A percentile compares a stretch with the other conserved stretches of the same genome.
Evolutionary conservation across 2,113 vertebrate species (phyloP).

Genomic region (Hystrix cristata): DNA sequence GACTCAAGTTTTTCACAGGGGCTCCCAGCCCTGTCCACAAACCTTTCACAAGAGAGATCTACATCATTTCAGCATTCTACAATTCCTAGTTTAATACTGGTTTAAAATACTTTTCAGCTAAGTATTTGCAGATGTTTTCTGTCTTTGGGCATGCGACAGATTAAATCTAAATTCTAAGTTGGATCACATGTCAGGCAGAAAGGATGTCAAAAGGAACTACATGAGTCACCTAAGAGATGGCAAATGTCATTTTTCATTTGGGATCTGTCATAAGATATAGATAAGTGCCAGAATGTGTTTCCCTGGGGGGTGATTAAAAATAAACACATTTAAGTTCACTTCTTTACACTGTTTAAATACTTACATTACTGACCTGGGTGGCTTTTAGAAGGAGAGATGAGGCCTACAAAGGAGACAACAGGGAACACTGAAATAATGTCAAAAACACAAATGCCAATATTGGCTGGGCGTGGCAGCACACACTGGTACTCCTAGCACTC

Average conservation of each 20-base stretch:
- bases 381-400: not conserved
- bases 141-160: not conserved
- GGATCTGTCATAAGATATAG: not conserved
- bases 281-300: not conserved
- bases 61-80: not conserved
- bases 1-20: not conserved
- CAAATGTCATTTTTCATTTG: not conserved
- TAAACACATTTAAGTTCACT: not conserved
- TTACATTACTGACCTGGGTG: not conserved
- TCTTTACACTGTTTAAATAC: not conserved
- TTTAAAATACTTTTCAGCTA: not conserved
- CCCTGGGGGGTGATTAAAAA: not conserved
- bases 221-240: not conserved
- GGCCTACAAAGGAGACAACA: not conserved
- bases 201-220: not conserved
- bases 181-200: not conserved
- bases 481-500: not conserved
- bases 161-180: slow-evolving; percentile 8
- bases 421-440: not conserved
- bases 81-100: not conserved
- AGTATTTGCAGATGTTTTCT: slow-evolving; percentile 14
- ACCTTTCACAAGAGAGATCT: not conserved
- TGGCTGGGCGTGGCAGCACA: not conserved
- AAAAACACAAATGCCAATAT: not conserved
- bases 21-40: not conserved